phyloP scores from a whole-genome alignment of 1,140 invertebrate genomes.

The Penaeus japonicus region DNA sequence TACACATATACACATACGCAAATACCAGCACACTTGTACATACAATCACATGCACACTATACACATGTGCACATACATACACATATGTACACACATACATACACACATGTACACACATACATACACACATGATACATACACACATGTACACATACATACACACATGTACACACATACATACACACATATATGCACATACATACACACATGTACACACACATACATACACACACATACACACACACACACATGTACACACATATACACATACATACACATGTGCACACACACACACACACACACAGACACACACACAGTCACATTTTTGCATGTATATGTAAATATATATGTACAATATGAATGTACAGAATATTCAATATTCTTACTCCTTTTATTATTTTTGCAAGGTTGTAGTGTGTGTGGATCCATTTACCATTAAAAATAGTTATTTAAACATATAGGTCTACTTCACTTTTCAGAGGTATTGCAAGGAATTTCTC shows the following conservation, averaged over 20 bases:
- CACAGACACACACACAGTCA: too few species aligned
- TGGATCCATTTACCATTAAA: too few species aligned
- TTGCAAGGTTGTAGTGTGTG: too few species aligned
- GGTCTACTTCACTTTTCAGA: too few species aligned
- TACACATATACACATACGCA: not conserved
- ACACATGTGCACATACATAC: not conserved
- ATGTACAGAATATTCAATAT: too few species aligned
- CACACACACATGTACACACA: not conserved
- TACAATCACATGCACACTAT: not conserved
- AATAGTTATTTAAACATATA: too few species aligned
- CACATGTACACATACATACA: not conserved
- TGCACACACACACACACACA: too few species aligned
- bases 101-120: not conserved
- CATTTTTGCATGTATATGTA: too few species aligned
- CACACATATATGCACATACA: not conserved
- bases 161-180: not conserved
- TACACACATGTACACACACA: not conserved
- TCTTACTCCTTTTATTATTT: too few species aligned
- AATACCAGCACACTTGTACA: not conserved
- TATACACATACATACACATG: too few species aligned
- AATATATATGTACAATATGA: too few species aligned
- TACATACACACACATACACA: not conserved
- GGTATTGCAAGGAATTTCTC: too few species aligned
- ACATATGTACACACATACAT: not conserved
- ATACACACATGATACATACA: not conserved